These are phyloP conservation scores for Anthoptus insignis DNA, from an alignment of 2,888 invertebrate species.

Conservation along the genomic window DNA sequence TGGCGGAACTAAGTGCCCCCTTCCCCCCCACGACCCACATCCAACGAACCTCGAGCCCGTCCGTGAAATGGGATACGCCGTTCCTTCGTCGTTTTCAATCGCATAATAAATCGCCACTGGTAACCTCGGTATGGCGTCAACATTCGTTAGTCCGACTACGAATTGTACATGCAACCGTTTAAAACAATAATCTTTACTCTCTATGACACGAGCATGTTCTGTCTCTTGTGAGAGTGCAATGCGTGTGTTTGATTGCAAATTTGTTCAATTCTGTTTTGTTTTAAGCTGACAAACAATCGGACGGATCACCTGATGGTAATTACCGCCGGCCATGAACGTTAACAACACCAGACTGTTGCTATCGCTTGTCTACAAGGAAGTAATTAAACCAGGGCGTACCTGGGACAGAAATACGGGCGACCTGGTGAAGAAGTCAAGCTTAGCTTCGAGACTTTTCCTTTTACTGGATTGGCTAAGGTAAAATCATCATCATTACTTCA, in stretches of 20 bases:
- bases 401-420: slow-evolving; percentile 87
- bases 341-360: too few species aligned
- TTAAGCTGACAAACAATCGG: too few species aligned
- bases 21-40: background rate
- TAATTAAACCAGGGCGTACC: slow-evolving; percentile 91
- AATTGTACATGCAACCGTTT: background rate
- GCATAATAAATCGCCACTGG: slow-evolving; percentile 4
- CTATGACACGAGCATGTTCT: too few species aligned
- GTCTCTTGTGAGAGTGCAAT: too few species aligned
- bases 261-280: too few species aligned
- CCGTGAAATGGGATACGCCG: slow-evolving; percentile 9
- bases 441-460: slow-evolving; percentile 92
- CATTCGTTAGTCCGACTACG: background rate
- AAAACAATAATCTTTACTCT: too few species aligned
- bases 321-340: too few species aligned
- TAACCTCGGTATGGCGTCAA: background rate
- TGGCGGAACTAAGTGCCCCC: slow-evolving; percentile 2
- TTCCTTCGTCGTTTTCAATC: background rate
- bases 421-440: slow-evolving; percentile 90
- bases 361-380: too few species aligned
- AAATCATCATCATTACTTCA: too few species aligned
- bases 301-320: too few species aligned
- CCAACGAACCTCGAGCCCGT: background rate
- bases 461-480: slow-evolving; percentile 92
- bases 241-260: too few species aligned